These are phyloP conservation scores for Eucriotettix oculatus DNA, from an alignment of 2,888 invertebrate species.

Conservation along the genomic window DNA sequence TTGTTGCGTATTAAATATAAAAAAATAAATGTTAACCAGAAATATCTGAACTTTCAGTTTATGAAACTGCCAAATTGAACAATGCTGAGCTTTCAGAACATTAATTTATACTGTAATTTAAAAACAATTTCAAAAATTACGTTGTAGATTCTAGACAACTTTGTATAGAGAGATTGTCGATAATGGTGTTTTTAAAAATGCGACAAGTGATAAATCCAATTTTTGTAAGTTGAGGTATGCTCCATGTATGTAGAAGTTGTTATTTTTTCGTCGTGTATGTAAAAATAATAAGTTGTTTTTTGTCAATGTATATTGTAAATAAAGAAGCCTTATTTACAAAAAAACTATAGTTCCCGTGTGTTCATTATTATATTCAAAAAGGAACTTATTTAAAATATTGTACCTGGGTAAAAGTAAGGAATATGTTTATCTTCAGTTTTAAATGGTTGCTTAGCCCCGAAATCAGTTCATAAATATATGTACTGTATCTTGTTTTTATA, in stretches of 20 bases:
- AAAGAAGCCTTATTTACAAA: slow-evolving; percentile 20
- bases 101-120: no score
- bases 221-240: background rate
- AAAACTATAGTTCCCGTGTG: background rate
- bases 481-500: no score
- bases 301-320: slow-evolving; percentile 21
- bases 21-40: background rate
- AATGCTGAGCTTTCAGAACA: no score
- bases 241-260: background rate
- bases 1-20: slow-evolving; percentile 3
- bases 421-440: no score
- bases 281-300: slow-evolving; percentile 11
- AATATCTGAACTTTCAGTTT: no score
- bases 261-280: slow-evolving; percentile 5
- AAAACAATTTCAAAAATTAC: no score
- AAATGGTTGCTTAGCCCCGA: no score
- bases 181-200: no score
- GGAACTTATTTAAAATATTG: no score
- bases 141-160: background rate
- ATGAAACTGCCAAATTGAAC: no score
- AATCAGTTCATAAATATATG: no score
- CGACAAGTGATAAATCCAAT: background rate
- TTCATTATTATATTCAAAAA: background rate
- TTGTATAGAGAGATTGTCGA: background rate
- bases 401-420: no score